A percentile compares a stretch with the other conserved stretches of the same genome.
These are phyloP conservation scores for Chymomyza caudatula DNA, from an alignment of 2,888 invertebrate genomes.

Conservation along the genomic window DNA sequence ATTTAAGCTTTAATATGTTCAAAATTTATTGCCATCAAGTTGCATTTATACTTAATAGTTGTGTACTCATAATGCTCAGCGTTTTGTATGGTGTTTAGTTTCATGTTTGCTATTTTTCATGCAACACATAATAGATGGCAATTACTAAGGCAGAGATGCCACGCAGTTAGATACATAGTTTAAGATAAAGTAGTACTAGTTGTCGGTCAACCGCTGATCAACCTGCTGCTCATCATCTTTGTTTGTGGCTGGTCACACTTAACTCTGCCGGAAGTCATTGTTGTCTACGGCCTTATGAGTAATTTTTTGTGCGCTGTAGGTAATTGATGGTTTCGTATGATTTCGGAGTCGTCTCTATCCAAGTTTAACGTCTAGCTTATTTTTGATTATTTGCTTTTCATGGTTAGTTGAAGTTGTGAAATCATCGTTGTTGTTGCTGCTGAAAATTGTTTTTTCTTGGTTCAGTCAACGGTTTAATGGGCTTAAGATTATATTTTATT, in stretches of 20 bases:
- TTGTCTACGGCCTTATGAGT: constrained; percentile 23
- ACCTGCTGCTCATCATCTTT: neutral
- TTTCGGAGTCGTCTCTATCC: neutral
- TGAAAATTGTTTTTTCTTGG: neutral
- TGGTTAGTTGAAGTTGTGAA: constrained; percentile 44
- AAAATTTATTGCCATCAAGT: neutral
- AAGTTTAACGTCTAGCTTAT: constrained; percentile 8
- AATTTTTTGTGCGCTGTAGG: constrained; percentile 20
- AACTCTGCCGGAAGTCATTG: constrained; percentile 39
- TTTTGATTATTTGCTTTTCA: constrained; percentile 57
- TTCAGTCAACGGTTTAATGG: neutral
- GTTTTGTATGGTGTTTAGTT: neutral
- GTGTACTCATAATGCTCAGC: neutral
- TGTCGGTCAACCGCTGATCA: constrained; percentile 40
- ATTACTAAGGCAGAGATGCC: no score
- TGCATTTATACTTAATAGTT: neutral
- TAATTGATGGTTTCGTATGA: constrained; percentile 40
- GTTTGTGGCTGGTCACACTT: neutral
- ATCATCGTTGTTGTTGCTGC: neutral
- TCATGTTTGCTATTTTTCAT: constrained; percentile 35
- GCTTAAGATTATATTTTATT: neutral
- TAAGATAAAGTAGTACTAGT: constrained; percentile 12
- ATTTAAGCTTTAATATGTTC: constrained; percentile 47
- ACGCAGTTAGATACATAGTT: neutral
- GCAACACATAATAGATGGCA: constrained; percentile 45